A percentile compares a stretch with the other conserved stretches of the same genome.
These are phyloP conservation scores for Huso huso DNA, from an alignment of 2,797 vertebrate species.

Conservation along the genomic window DNA sequence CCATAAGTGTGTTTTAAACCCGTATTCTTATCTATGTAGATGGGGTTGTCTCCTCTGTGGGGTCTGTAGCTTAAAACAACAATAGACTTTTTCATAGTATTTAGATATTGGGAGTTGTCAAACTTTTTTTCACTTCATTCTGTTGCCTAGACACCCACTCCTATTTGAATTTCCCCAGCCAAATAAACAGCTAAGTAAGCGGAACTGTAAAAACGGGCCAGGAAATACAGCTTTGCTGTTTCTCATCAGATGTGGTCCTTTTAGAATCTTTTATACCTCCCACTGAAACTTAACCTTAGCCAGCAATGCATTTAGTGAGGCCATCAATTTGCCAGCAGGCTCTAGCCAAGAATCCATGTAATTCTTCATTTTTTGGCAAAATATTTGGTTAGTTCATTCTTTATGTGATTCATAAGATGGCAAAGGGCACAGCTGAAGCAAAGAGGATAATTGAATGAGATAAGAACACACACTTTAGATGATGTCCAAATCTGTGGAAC, in stretches of 20 bases:
- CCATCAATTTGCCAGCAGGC: slow-evolving; percentile 17
- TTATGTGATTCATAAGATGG: not conserved
- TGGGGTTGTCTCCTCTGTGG: no score
- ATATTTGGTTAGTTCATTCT: no score
- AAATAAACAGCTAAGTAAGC: slow-evolving; percentile 22
- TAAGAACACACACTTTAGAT: slow-evolving; percentile 18
- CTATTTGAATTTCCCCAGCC: slow-evolving; percentile 22
- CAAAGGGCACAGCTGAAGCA: not conserved
- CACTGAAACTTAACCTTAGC: no score
- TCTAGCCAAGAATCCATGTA: not conserved
- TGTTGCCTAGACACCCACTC: slow-evolving; percentile 17
- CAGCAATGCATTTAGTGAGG: no score
- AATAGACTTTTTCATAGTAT: no score
- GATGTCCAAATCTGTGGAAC: slow-evolving; percentile 13
- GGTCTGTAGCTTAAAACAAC: no score
- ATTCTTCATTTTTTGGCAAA: slow-evolving; percentile 27
- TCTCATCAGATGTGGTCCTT: no score
- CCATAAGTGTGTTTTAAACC: no score
- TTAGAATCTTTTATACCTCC: no score
- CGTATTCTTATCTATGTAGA: no score
- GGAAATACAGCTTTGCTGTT: slow-evolving; percentile 1
- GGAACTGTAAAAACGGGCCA: slow-evolving; percentile 11
- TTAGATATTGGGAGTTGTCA: no score
- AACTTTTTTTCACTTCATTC: slow-evolving; percentile 13
- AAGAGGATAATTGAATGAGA: slow-evolving; percentile 18